These are phyloP conservation scores for Zaprionus camerounensis DNA, from an alignment of 1,140 invertebrate genomes.

Conservation along the genomic window DNA sequence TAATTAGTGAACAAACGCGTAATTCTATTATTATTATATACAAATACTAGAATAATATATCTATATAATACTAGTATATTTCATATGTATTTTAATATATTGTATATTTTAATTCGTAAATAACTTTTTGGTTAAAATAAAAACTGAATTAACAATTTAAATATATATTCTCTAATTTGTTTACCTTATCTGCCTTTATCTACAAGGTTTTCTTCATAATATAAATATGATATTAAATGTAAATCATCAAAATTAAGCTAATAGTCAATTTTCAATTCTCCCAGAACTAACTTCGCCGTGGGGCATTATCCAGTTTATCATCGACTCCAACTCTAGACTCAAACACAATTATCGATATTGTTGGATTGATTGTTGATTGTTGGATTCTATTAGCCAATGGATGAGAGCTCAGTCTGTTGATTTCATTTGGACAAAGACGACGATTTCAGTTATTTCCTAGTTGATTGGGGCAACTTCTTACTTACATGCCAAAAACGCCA, in stretches of 20 bases:
- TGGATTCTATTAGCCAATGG: conserved; percentile 27
- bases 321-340: neutral
- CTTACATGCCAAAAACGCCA: conserved; percentile 32
- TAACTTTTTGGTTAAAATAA: no score
- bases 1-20: conserved; percentile 54
- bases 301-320: neutral
- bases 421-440: conserved; percentile 34
- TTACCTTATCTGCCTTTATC: neutral
- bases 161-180: no score
- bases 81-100: no score
- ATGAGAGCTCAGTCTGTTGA: conserved; percentile 32
- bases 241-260: no score
- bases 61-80: no score
- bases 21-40: no score
- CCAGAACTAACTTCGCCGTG: neutral
- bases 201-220: neutral
- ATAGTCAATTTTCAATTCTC: neutral
- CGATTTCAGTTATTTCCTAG: conserved; percentile 42
- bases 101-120: no score
- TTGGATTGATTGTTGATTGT: conserved; percentile 10
- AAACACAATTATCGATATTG: conserved; percentile 35
- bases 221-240: no score
- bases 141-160: no score
- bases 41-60: no score
- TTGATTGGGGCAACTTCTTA: conserved; percentile 37